Evolutionary conservation across 2,113 vertebrate genomes (phyloP).

Genomic region (Electrona antarctica): DNA sequence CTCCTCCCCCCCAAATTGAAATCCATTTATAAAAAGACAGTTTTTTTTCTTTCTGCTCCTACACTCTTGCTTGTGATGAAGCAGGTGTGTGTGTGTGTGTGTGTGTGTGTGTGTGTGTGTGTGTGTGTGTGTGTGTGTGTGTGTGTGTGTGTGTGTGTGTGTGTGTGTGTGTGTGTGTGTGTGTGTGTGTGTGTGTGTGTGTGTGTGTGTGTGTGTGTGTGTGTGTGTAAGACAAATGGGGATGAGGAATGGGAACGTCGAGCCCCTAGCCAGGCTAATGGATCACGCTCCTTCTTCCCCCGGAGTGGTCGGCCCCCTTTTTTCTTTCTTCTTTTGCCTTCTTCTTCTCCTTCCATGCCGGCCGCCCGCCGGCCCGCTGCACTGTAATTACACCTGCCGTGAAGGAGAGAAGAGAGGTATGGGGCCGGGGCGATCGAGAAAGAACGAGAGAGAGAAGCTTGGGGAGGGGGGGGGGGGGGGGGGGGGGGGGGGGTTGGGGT

Average conservation of each 20-base stretch:
- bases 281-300: conserved; percentile 65
- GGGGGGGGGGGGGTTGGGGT: not conserved
- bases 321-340: not conserved
- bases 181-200: conserved; percentile 21
- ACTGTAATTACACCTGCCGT: conserved; percentile 68
- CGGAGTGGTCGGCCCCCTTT: conserved; percentile 46
- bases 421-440: not conserved
- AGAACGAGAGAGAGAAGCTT: too few relatives aligned
- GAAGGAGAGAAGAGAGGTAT: conserved; percentile 10
- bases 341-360: conserved; percentile 35
- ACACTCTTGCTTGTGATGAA: conserved; percentile 30
- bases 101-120: conserved; percentile 20
- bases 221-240: conserved; percentile 63
- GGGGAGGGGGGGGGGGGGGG: conserved; percentile 4
- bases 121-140: not conserved
- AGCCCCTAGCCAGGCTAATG: conserved; percentile 69
- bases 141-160: too few relatives aligned
- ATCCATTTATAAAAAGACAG: conserved; percentile 30
- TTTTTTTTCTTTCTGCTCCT: conserved; percentile 16
- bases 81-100: conserved; percentile 10
- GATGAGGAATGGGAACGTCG: conserved; percentile 59
- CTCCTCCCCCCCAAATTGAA: conserved; percentile 19
- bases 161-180: not conserved
- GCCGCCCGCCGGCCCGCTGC: conserved; percentile 47
- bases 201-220: conserved; percentile 3